Evolutionary conservation across 1,140 invertebrate genomes (phyloP), one percentile per base, ranked within the genome.

Genomic region (Neoseiulus cucumeris): DNA sequence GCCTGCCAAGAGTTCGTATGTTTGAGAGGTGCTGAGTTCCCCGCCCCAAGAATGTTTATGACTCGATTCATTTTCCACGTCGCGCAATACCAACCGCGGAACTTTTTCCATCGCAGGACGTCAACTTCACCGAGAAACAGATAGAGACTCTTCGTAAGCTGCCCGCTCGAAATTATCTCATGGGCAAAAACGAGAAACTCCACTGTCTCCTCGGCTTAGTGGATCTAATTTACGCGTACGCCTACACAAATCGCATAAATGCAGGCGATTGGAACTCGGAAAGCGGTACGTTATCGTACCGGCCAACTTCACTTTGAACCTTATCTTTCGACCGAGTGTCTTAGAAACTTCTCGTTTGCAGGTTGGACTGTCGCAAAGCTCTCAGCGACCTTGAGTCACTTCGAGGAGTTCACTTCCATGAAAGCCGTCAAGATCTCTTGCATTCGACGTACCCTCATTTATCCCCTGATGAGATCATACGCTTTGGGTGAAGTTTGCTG

Each of bases 311-410:
- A 14, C n/a, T 44, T 44, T 14, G n/a, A 44, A 14, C n/a, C 42
- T 44, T 44, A 12, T 44, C n/a, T 44, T 44, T n/a, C n/a, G 12
- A 14, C 42, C n/a, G 42, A n/a, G n/a, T 44, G 12, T n/a, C n/a
- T n/a, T n/a, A n/a, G n/a, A n/a, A n/a, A n/a, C n/a, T n/a, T n/a
- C n/a, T n/a, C n/a, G n/a, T n/a, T 25, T 17, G 33, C 22, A 59
- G 51, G 51, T 1, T 59, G 51, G 51, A 59, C 51, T 25, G 22
- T 59, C 6, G 51, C 51, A n/a, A 59, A 59, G 51, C 51, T 59
- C 22, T 59, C 51, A 25, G 14, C 51, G 22, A 59, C 51, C 1
- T 20, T 59, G 25, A 29, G 25, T 2, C 33, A 59, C 9, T 59
- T 59, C 22, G 51, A 59, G 9, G 51, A 59, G 51, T 59, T 59